Percentiles rank a stretch among this genome's conserved stretches.
Evolutionary conservation across 2,888 invertebrate genomes (phyloP).

Genomic region (Bruchidius siliquastri): DNA sequence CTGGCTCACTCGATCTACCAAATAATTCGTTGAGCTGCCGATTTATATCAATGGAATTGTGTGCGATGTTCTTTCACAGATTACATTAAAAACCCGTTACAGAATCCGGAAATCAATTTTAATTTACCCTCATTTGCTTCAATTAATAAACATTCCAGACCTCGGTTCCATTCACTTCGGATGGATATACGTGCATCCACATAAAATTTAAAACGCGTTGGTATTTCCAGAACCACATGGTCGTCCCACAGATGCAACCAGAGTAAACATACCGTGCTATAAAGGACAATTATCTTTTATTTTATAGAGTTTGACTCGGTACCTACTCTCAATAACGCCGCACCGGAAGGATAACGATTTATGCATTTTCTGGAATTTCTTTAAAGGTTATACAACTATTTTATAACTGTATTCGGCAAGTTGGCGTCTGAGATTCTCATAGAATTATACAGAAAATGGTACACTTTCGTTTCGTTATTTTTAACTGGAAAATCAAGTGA

Average conservation of each 20-base stretch:
- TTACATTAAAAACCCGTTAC: background rate
- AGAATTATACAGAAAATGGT: too few species aligned
- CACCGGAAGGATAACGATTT: too few species aligned
- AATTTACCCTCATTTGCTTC: background rate
- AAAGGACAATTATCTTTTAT: too few species aligned
- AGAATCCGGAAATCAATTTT: background rate
- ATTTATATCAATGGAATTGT: background rate
- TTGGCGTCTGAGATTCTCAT: too few species aligned
- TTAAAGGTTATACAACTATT: too few species aligned
- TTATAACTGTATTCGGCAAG: too few species aligned
- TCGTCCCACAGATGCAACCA: background rate
- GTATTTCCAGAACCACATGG: background rate
- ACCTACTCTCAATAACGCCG: too few species aligned
- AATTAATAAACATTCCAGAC: background rate
- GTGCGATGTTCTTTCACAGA: background rate
- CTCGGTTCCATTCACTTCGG: background rate
- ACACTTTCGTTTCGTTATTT: too few species aligned
- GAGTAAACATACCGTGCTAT: too few species aligned
- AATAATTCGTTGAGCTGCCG: background rate
- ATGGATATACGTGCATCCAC: background rate
- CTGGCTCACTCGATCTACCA: background rate
- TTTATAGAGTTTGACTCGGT: too few species aligned
- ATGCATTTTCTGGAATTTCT: too few species aligned
- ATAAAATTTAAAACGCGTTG: background rate
- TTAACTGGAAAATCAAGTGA: too few species aligned